These are phyloP conservation scores for Trichonephila clavata DNA, from an alignment of 1,140 invertebrate species.

Conservation along the genomic window DNA sequence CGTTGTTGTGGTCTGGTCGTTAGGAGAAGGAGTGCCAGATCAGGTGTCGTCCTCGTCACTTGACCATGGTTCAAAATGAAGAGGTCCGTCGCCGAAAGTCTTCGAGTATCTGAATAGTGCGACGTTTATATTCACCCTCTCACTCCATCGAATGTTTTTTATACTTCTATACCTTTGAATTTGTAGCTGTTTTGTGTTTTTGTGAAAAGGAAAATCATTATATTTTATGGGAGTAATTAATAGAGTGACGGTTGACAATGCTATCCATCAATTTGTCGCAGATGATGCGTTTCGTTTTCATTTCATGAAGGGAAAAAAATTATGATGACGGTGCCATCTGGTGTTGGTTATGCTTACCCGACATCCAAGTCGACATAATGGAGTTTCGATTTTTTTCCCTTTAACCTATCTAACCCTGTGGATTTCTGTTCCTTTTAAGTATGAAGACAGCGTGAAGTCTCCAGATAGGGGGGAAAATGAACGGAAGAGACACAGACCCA, in stretches of 20 bases:
- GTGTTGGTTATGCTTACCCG: conserved; percentile 23
- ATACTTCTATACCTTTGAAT: too few relatives aligned
- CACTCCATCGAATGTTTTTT: too few relatives aligned
- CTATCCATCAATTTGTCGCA: not conserved
- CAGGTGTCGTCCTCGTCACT: too few relatives aligned
- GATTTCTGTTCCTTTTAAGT: not conserved
- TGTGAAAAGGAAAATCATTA: not conserved
- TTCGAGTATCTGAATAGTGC: too few relatives aligned
- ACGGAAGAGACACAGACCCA: not conserved
- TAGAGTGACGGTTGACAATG: not conserved
- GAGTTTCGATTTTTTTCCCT: not conserved
- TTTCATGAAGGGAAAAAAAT: not conserved
- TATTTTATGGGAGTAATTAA: not conserved
- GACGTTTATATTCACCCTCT: too few relatives aligned
- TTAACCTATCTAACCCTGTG: not conserved
- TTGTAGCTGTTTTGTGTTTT: too few relatives aligned
- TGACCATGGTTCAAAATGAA: too few relatives aligned
- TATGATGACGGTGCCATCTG: conserved; percentile 34
- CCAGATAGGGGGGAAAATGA: not conserved
- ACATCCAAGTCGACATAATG: not conserved
- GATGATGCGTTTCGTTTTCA: not conserved
- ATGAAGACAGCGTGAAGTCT: not conserved
- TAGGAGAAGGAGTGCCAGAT: too few relatives aligned
- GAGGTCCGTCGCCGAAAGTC: too few relatives aligned
- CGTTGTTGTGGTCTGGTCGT: too few relatives aligned